These are phyloP conservation scores for Phylloscopus collybita DNA, from an alignment of 2,797 vertebrate genomes.

Conservation along the genomic window DNA sequence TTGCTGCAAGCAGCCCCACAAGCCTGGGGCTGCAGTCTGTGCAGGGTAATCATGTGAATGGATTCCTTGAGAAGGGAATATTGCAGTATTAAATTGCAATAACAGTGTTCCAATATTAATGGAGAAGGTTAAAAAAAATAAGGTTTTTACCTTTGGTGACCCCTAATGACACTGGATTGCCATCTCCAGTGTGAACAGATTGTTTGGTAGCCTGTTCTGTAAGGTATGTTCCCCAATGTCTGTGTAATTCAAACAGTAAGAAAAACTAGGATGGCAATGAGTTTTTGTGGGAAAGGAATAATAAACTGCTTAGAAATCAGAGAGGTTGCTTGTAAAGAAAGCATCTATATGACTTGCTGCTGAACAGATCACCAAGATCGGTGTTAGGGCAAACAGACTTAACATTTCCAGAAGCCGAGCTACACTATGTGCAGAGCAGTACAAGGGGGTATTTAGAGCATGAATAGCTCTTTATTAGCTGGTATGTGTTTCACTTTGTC, in stretches of 20 bases:
- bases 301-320: neutral
- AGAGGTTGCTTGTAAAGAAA: neutral
- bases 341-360: neutral
- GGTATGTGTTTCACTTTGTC: conserved; percentile 49
- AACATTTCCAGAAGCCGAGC: neutral
- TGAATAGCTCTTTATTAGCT: conserved; percentile 68
- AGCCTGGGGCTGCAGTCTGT: neutral
- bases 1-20: neutral
- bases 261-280: neutral
- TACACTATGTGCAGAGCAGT: neutral
- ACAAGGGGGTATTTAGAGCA: conserved; percentile 28
- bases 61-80: neutral
- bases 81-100: neutral
- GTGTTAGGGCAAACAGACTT: neutral
- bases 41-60: neutral
- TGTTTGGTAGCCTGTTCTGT: neutral
- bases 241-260: neutral
- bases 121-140: neutral
- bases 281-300: neutral
- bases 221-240: neutral
- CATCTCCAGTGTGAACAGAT: neutral
- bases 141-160: neutral
- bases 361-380: neutral
- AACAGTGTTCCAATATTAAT: neutral
- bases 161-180: neutral